Conservation (phyloP, 2,888 invertebrate genomes). For the Drosophila affinis region DNA sequence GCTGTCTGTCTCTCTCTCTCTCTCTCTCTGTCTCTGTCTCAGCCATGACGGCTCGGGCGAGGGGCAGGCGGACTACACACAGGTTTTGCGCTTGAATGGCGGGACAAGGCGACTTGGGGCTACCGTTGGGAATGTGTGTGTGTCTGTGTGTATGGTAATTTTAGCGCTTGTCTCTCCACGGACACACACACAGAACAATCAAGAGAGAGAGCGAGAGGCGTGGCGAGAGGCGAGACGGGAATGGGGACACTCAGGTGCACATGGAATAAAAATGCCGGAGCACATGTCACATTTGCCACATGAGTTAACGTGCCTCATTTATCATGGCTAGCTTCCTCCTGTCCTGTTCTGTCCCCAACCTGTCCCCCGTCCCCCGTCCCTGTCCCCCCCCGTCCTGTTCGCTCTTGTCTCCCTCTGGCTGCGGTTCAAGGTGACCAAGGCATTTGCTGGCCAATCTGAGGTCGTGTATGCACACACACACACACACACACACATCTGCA, state of each 20-base stretch:
- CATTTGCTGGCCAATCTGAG: constrained; percentile 53
- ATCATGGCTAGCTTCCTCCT: constrained; percentile 54
- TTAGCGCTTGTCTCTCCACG: constrained; percentile 57
- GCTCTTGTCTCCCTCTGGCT: constrained; percentile 26
- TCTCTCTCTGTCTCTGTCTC: background rate
- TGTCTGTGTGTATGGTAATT: constrained; percentile 51
- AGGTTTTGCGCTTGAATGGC: constrained; percentile 21
- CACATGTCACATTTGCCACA: constrained; percentile 77
- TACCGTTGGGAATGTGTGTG: no score
- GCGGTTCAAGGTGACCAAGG: constrained; percentile 61
- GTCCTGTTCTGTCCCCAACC: constrained; percentile 7
- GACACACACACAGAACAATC: constrained; percentile 40
- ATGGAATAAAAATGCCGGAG: constrained; percentile 64
- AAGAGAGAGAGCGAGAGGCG: constrained; percentile 1
- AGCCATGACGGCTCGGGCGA: background rate
- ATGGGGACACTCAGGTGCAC: constrained; percentile 38
- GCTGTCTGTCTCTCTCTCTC: background rate
- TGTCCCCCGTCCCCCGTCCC: constrained; percentile 6
- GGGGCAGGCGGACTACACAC: constrained; percentile 1
- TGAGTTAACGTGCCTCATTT: constrained; percentile 69
- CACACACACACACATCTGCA: background rate
- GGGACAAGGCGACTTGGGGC: constrained; percentile 15
- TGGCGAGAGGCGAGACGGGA: background rate
- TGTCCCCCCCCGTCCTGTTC: constrained; percentile 10
- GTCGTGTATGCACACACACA: constrained; percentile 17